Conservation (phyloP, 2,797 vertebrate species). For the Scleropages formosus region DNA sequence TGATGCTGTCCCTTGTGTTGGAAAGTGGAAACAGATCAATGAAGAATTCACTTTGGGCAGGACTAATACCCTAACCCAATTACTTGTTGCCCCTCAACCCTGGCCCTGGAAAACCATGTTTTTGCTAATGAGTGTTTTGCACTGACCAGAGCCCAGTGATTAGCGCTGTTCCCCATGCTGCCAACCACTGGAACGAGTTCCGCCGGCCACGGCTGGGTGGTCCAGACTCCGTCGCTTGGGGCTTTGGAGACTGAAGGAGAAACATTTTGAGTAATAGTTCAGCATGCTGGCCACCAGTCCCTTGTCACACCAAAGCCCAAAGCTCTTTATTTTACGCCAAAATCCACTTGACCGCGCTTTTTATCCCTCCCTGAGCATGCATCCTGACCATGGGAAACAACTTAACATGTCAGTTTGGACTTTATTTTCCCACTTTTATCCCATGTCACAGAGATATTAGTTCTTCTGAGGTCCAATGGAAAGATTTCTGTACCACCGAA, state of each 20-base stretch:
- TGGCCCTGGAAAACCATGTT: neutral
- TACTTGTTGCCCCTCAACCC: neutral
- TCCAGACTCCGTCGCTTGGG: neutral
- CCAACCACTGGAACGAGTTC: neutral
- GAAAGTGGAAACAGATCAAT: too few relatives aligned
- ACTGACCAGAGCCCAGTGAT: neutral
- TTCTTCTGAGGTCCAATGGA: neutral
- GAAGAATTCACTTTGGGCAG: too few relatives aligned
- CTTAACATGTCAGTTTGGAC: too few relatives aligned
- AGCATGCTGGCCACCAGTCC: neutral
- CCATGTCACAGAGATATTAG: neutral
- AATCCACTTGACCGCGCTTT: neutral
- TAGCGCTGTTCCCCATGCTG: neutral
- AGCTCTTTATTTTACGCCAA: neutral
- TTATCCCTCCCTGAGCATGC: too few relatives aligned
- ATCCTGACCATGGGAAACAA: too few relatives aligned
- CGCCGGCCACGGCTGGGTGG: neutral
- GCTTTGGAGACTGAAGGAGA: neutral
- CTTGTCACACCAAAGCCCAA: neutral
- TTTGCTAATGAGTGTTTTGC: constrained; percentile 14
- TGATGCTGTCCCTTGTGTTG: too few relatives aligned
- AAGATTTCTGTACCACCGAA: neutral
- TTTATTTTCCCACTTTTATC: too few relatives aligned
- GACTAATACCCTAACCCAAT: neutral
- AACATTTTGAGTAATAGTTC: neutral